Evolutionary conservation across 2,797 vertebrate genomes (phyloP), one percentile per base, ranked within the genome.

Genomic region (Picus viridis): DNA sequence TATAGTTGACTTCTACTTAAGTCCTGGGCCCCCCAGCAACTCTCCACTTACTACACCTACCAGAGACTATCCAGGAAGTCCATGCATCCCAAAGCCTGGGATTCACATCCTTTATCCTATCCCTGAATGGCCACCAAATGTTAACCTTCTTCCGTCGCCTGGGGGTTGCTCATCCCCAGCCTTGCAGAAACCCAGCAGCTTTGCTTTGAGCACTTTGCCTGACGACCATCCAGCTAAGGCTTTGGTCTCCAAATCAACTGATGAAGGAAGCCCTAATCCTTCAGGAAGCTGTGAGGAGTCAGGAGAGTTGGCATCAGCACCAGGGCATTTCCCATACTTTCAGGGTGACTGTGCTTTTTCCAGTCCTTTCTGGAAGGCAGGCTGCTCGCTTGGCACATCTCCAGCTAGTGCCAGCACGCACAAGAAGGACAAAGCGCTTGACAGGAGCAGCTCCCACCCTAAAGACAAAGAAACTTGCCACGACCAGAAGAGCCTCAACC

Each of bases 41-140:
- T 98, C 98, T n/a, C 98, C 98, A 54, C 98, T 99, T 95, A 98
- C 97, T 92, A 99, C 99, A 88, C 99, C 99, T 16, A 98, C 98
- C 81, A 98, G 97, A 87, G 98, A 98, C 82, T 97, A 97, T 89
- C 98, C 98, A 0, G 97, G 93, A 67, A 97, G 96, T 45, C 93
- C 86, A 0, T 98, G 98, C 79, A 96, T 98, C 34, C 97, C 98
- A 58, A 97, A 98, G 94, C 90, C 96, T 51, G 97, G 96, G 69
- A 69, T 97, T 53, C 97, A 97, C 30, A 94, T 97, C 79, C 98
- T 98, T 77, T 98, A 97, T 41, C 94, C 98, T 67, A 97, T 98
- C 86, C 94, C 97, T 70, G 98, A 98, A 53, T 90, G 91, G 89
- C 97, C 98, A 67, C 59, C 97, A 16, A 96, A 97, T 0, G n/a